phyloP scores from a whole-genome alignment of 2,797 vertebrate genomes.

The Lithobates pipiens region DNA sequence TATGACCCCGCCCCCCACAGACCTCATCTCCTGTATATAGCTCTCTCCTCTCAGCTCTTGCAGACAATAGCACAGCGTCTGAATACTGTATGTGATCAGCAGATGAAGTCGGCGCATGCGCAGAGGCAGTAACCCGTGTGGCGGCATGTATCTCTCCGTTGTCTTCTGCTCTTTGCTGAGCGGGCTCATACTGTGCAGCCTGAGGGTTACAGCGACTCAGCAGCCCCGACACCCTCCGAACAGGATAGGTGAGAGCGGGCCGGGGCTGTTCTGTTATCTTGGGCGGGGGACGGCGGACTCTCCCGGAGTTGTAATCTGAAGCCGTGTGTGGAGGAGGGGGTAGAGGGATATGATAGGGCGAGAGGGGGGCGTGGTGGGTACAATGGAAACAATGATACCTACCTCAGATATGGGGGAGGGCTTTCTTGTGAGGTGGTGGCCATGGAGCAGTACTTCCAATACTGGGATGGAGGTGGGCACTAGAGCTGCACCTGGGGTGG shows the following conservation, averaged over 20 bases:
- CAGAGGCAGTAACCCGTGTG: neutral
- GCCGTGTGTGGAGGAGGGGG: neutral
- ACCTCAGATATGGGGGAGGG: too few species aligned
- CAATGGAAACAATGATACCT: too few species aligned
- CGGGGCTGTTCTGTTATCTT: neutral
- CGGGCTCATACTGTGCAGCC: neutral
- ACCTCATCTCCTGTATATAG: too few species aligned
- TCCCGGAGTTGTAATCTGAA: too few species aligned
- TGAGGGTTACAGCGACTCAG: neutral
- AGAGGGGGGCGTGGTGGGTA: neutral
- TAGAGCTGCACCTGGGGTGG: too few species aligned
- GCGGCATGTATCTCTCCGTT: neutral
- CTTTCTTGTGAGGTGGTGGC: too few species aligned
- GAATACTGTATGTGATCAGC: too few species aligned
- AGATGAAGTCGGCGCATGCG: neutral
- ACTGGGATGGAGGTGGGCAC: too few species aligned
- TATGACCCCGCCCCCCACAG: too few species aligned
- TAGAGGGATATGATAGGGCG: neutral
- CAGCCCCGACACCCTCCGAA: neutral
- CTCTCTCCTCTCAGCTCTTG: too few species aligned
- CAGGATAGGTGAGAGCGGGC: constrained; percentile 52
- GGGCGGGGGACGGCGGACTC: neutral
- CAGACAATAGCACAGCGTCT: too few species aligned
- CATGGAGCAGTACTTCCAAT: too few species aligned
- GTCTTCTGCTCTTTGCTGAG: neutral